Evolutionary conservation across 2,797 vertebrate genomes (phyloP).

Genomic region (Salmo trutta): DNA sequence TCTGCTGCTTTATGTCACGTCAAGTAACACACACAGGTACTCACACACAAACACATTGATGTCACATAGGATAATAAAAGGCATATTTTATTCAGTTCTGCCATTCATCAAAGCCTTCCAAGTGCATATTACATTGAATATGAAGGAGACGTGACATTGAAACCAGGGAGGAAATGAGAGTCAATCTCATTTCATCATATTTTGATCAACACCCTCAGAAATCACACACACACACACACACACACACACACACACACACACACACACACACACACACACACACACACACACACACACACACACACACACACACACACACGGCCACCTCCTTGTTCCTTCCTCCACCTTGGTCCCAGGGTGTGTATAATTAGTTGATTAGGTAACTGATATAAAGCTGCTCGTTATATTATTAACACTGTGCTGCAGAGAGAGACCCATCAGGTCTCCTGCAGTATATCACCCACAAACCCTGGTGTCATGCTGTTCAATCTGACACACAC

Average conservation of each 20-base stretch:
- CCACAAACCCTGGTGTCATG: not conserved
- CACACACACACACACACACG: not conserved
- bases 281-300: not conserved
- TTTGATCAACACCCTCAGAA: no score
- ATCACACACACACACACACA: not conserved
- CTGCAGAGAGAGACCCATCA: slow-evolving; percentile 41
- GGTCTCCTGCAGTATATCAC: slow-evolving; percentile 28
- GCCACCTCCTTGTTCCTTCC: not conserved
- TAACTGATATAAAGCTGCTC: slow-evolving; percentile 55
- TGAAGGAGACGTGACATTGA: no score
- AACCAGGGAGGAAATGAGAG: not conserved
- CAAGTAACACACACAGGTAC: slow-evolving; percentile 27
- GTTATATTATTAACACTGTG: slow-evolving; percentile 63
- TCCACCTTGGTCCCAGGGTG: not conserved
- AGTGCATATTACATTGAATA: no score
- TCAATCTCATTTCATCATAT: no score
- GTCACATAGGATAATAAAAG: no score
- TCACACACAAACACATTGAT: slow-evolving; percentile 23
- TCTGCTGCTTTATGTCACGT: not conserved
- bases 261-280: not conserved
- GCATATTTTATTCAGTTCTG: not conserved
- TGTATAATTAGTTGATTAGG: slow-evolving; percentile 63
- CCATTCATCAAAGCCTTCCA: not conserved
- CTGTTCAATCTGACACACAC: slow-evolving; percentile 12
- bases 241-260: not conserved